Conservation (phyloP, 92 coral and sea anemone genomes). For the Parazoanthus swiftii region DNA sequence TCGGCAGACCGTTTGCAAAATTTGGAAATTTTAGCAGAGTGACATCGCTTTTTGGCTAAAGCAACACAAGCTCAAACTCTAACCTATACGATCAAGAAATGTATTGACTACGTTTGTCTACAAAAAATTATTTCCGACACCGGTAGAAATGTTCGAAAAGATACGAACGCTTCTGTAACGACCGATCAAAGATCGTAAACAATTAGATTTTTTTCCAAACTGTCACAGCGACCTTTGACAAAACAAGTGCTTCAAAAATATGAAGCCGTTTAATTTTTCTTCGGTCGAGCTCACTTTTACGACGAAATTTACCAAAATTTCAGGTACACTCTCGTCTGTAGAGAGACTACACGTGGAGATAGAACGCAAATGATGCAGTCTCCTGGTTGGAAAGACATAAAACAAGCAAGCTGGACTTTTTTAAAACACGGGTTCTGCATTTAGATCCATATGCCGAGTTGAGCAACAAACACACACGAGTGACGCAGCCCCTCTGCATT, state of each 20-base stretch:
- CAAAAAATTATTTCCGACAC: neutral
- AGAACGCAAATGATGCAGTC: neutral
- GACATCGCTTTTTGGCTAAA: neutral
- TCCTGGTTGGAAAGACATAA: neutral
- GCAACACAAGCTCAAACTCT: neutral
- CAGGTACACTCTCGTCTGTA: neutral
- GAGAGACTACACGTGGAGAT: neutral
- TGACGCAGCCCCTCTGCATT: neutral
- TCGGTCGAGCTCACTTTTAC: neutral
- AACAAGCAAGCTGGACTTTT: neutral
- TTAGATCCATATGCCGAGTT: constrained; percentile 2
- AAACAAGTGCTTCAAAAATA: neutral
- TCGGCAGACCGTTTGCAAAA: neutral
- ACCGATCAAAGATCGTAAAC: constrained; percentile 45
- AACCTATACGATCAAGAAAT: neutral
- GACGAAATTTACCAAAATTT: constrained; percentile 1
- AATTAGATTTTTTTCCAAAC: constrained; percentile 11
- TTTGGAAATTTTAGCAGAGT: neutral
- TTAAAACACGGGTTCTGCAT: neutral
- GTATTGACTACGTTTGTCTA: neutral
- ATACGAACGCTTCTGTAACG: constrained; percentile 14
- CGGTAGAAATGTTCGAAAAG: neutral
- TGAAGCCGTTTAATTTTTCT: constrained; percentile 14
- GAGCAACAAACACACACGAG: neutral
- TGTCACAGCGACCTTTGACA: neutral